phyloP scores from a whole-genome alignment of 2,888 invertebrate genomes.

The Rhingia rostrata region DNA sequence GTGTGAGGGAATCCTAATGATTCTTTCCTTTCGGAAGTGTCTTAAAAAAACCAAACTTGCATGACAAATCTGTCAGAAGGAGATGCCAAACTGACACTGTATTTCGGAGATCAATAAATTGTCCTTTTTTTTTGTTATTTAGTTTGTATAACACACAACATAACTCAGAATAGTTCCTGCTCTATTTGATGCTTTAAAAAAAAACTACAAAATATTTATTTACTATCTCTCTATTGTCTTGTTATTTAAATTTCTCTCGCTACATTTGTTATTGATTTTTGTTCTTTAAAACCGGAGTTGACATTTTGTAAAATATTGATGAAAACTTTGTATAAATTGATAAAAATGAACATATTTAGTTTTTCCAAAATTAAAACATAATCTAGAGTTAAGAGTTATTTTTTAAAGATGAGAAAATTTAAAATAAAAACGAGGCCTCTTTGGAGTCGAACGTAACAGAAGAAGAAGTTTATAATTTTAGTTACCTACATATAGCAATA shows the following conservation, averaged over 20 bases:
- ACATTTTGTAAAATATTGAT: slow-evolving; percentile 36
- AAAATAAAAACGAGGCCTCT: not conserved
- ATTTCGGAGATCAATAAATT: not conserved
- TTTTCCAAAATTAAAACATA: slow-evolving; percentile 19
- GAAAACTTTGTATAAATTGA: slow-evolving; percentile 43
- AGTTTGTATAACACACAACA: slow-evolving; percentile 58
- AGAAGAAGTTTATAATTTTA: slow-evolving; percentile 13
- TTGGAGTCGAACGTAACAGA: not conserved
- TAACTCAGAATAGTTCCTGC: slow-evolving; percentile 57
- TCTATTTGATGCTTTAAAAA: slow-evolving; percentile 24
- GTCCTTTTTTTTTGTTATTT: slow-evolving; percentile 60
- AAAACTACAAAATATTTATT: not conserved
- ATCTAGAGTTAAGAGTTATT: slow-evolving; percentile 59
- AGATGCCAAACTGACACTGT: slow-evolving; percentile 14
- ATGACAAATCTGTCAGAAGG: slow-evolving; percentile 21
- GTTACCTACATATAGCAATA: slow-evolving; percentile 50
- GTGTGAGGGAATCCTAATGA: too few relatives aligned
- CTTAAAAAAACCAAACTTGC: not conserved
- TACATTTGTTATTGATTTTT: slow-evolving; percentile 13
- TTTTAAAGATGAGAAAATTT: slow-evolving; percentile 13
- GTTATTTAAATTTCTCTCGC: not conserved
- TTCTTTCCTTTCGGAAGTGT: not conserved
- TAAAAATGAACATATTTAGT: slow-evolving; percentile 5
- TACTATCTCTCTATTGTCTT: not conserved
- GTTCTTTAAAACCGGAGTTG: slow-evolving; percentile 5